Base-by-base conservation (phyloP, 2,797 vertebrate genomes). In the Gephyroberyx darwinii region DNA sequence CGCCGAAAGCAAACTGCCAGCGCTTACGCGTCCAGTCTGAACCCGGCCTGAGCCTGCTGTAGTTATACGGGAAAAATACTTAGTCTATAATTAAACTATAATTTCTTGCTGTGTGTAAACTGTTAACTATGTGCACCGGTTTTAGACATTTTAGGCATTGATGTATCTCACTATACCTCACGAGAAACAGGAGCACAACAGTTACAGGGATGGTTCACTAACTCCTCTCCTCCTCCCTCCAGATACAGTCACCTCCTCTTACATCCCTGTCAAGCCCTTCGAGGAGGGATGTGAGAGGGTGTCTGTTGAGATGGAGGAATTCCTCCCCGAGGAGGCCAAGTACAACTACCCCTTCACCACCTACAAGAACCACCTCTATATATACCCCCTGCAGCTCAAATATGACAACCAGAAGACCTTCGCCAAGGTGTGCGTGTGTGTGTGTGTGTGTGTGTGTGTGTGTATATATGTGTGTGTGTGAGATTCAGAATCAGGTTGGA, bases 361-460 rank as follows among this genome's bases (percentile, higher is more conserved):
- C 77, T 98, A 97, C 92, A 98, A 95, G 93, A 98, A 99, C 88
- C 97, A 97, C 50, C 93, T 99, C 53, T 99, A 98, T 0, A 72
- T 98, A 66, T 97, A 96, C 86, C 98, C 97, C 0, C 81, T 95
- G 84, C 97, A 97, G 81, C 90, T 99, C 81, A 99, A 98, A 84
- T 99, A 99, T 0, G 98, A 99, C 87, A 96, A 94, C 93, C 97
- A 99, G 93, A 99, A 99, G 89, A 93, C 94, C 30, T 99, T 99
- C 93, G 96, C 97, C 16, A 99, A 99, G 95, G 98, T 97, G 89
- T 1, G 83, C 43, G 30, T 13, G 22, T 17, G 19, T 30, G 58
- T 43, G 30, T 53, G 51, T 22, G 8, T 26, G 52, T 16, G 10
- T 22, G 22, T 30, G 52, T 97, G 89, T 1, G 83, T 47, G 30